A percentile compares a stretch with the other conserved stretches of the same genome.
phyloP scores from a whole-genome alignment of 2,888 invertebrate genomes.

The Galeopsomyia nigrocyanea region DNA sequence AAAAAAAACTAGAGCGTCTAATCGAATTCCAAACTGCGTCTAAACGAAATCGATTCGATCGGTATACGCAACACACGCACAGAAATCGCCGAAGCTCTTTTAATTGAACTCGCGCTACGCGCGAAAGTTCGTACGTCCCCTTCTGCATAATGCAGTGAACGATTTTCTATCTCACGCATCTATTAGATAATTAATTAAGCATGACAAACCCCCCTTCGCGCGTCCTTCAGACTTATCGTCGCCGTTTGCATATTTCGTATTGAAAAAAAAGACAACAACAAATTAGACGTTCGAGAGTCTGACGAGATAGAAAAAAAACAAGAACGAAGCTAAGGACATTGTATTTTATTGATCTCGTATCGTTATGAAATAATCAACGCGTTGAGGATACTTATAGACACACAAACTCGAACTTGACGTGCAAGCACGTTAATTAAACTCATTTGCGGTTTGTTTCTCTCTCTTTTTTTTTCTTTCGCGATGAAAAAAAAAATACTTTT shows the following conservation, averaged over 20 bases:
- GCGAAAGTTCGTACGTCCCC: neutral
- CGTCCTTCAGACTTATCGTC: constrained; percentile 34
- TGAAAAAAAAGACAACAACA: neutral
- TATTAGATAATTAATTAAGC: constrained; percentile 26
- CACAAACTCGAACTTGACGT: neutral
- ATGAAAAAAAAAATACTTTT: too few species aligned
- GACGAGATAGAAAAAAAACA: too few species aligned
- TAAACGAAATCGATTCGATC: too few species aligned
- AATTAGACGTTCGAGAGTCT: too few species aligned
- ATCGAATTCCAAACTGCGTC: too few species aligned
- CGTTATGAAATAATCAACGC: constrained; percentile 18
- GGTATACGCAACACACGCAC: too few species aligned
- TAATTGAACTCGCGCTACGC: constrained; percentile 1
- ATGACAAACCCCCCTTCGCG: neutral
- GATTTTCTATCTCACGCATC: neutral
- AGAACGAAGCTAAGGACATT: neutral
- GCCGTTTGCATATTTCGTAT: constrained; percentile 36
- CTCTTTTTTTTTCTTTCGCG: neutral
- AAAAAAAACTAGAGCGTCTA: too few species aligned
- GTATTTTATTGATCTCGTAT: constrained; percentile 16
- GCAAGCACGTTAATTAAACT: neutral
- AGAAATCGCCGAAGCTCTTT: too few species aligned
- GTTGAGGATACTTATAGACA: constrained; percentile 4
- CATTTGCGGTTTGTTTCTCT: neutral
- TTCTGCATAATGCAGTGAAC: neutral